phyloP scores from a whole-genome alignment of 2,797 vertebrate genomes.

The Spinus olivaceus region DNA sequence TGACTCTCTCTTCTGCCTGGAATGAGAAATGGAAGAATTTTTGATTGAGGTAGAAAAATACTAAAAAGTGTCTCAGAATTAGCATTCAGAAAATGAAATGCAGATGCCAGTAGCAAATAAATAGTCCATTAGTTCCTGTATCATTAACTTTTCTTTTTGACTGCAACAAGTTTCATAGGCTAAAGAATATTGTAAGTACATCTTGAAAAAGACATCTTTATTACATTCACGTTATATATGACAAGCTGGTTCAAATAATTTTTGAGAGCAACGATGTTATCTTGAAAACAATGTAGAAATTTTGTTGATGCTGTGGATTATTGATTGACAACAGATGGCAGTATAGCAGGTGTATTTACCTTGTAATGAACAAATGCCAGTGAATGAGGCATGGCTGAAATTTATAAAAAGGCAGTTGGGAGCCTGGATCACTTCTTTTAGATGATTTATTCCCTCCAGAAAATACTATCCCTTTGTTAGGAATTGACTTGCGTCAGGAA shows the following conservation, averaged over 20 bases:
- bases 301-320: background rate
- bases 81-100: background rate
- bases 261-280: background rate
- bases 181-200: background rate
- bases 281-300: background rate
- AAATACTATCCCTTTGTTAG: background rate
- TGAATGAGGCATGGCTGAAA: background rate
- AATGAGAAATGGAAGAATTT: background rate
- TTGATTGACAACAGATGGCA: background rate
- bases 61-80: background rate
- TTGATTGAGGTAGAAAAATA: background rate
- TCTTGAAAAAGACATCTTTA: background rate
- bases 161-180: background rate
- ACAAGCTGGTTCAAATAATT: background rate
- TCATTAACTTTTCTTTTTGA: background rate
- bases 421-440: background rate
- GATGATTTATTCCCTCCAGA: background rate
- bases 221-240: background rate
- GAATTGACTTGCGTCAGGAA: background rate
- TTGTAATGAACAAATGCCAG: background rate
- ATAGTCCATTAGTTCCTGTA: background rate
- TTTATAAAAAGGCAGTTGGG: background rate
- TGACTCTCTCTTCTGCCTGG: background rate
- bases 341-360: background rate
- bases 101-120: background rate